Evolutionary conservation across 2,113 vertebrate species (phyloP).

Genomic region (Amazona guildingii): DNA sequence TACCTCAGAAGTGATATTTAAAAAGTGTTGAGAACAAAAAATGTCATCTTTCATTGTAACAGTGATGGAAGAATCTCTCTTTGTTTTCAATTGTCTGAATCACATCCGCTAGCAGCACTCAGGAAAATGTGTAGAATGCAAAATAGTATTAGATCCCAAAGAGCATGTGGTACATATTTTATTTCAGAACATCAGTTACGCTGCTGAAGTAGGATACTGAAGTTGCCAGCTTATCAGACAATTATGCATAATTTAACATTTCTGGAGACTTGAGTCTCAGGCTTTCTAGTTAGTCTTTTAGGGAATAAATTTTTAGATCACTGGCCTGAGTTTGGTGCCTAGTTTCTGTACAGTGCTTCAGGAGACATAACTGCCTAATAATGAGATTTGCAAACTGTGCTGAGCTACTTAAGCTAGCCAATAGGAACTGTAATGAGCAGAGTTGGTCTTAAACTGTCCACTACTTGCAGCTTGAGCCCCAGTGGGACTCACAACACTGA

Average conservation of each 20-base stretch:
- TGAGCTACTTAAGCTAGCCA: not conserved
- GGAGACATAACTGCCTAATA: not conserved
- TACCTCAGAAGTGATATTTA: not conserved
- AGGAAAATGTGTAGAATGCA: not conserved
- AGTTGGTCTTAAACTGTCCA: not conserved
- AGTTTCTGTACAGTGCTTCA: not conserved
- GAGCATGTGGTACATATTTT: not conserved
- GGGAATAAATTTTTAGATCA: not conserved
- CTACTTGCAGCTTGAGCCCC: not conserved
- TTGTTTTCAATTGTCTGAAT: conserved; percentile 4
- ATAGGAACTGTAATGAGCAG: not conserved
- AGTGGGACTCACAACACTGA: not conserved
- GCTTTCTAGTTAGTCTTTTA: not conserved
- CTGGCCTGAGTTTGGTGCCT: not conserved
- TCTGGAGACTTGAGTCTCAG: not conserved
- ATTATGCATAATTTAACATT: not conserved
- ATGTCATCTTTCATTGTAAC: not conserved
- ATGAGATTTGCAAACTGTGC: not conserved
- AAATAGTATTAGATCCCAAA: not conserved
- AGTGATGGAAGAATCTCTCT: not conserved
- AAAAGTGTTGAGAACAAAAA: not conserved
- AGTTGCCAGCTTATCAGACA: not conserved
- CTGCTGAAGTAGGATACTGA: not conserved
- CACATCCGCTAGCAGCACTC: not conserved
- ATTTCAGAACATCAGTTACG: not conserved